Evolutionary conservation across 64 coral and sea anemone species (phyloP).

Genomic region (Pachyseris speciosa): DNA sequence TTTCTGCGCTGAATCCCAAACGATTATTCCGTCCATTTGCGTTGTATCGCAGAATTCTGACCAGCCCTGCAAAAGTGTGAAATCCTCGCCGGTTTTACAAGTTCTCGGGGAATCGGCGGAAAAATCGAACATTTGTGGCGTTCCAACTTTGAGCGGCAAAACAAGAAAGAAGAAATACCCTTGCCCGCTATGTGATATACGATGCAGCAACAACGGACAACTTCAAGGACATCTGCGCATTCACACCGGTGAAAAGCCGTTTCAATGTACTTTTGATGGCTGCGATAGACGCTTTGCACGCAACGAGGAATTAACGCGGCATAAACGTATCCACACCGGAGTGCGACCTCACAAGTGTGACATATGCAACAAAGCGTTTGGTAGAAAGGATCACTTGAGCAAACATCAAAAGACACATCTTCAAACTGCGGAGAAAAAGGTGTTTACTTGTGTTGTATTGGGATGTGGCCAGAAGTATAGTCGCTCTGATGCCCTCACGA

Average conservation of each 20-base stretch:
- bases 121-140: not conserved
- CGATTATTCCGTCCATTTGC: slow-evolving; percentile 6
- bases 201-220: slow-evolving; percentile 97
- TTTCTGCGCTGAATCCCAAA: slow-evolving; percentile 23
- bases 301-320: slow-evolving; percentile 94
- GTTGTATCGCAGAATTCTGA: not conserved
- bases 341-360: slow-evolving; percentile 94
- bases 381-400: slow-evolving; percentile 95
- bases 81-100: slow-evolving; percentile 5
- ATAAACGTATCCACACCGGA: slow-evolving; percentile 94
- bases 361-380: slow-evolving; percentile 94
- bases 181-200: slow-evolving; percentile 90
- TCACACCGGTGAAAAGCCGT: slow-evolving; percentile 94
- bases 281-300: slow-evolving; percentile 91
- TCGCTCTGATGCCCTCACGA: slow-evolving; percentile 84
- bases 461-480: slow-evolving; percentile 93
- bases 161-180: slow-evolving; percentile 89
- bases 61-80: not conserved
- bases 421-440: slow-evolving; percentile 87
- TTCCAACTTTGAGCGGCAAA: slow-evolving; percentile 41
- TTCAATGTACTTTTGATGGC: slow-evolving; percentile 76
- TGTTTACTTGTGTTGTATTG: slow-evolving; percentile 68
- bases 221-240: slow-evolving; percentile 95
- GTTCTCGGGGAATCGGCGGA: slow-evolving; percentile 3
- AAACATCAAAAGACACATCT: slow-evolving; percentile 97